A percentile compares a stretch with the other conserved stretches of the same genome.
phyloP scores from a whole-genome alignment of 2,888 invertebrate species.

The Ochlodes sylvanus region DNA sequence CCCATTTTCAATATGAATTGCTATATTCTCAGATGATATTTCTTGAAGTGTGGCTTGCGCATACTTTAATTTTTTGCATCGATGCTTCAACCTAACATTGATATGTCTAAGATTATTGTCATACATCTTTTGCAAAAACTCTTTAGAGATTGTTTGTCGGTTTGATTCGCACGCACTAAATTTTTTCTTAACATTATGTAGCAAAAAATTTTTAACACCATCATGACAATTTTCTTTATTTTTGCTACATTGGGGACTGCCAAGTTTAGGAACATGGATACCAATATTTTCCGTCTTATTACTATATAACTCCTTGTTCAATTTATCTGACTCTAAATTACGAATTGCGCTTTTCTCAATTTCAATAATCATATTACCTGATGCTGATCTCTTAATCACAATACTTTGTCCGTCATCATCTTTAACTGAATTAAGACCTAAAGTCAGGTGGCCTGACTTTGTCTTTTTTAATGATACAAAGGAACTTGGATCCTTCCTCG shows the following conservation, averaged over 20 bases:
- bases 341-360: slow-evolving; percentile 38
- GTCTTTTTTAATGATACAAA: slow-evolving; percentile 49
- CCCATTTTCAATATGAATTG: slow-evolving; percentile 21
- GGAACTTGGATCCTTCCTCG: slow-evolving; percentile 46
- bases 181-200: slow-evolving; percentile 7
- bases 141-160: neutral
- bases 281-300: neutral
- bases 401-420: slow-evolving; percentile 23
- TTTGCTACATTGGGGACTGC: slow-evolving; percentile 11
- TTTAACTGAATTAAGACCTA: slow-evolving; percentile 48
- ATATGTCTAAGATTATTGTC: slow-evolving; percentile 13
- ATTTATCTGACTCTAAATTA: slow-evolving; percentile 7
- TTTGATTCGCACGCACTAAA: slow-evolving; percentile 1
- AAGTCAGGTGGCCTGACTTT: slow-evolving; percentile 48
- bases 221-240: neutral
- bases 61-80: neutral
- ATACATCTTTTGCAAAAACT: slow-evolving; percentile 18
- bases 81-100: slow-evolving; percentile 10
- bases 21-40: slow-evolving; percentile 33
- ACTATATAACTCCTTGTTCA: neutral
- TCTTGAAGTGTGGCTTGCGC: slow-evolving; percentile 7
- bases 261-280: neutral
- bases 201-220: neutral
- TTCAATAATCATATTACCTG: slow-evolving; percentile 41
- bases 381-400: slow-evolving; percentile 36